phyloP scores from a whole-genome alignment of 2,888 invertebrate genomes.

The Drosophila acutilabella region DNA sequence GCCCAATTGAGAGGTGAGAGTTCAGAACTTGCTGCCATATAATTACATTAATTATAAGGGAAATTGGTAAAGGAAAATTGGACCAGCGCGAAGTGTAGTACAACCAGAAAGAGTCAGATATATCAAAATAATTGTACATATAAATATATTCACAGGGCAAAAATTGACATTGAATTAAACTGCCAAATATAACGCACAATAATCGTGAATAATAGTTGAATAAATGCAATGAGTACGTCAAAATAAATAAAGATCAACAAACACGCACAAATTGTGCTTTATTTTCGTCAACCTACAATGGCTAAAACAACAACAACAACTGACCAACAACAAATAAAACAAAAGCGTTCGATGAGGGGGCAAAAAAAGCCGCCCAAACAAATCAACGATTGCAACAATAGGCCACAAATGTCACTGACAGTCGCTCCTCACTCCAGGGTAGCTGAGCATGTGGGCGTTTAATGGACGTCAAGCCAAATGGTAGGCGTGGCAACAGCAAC shows the following conservation, averaged over 20 bases:
- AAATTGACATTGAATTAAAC: conserved; percentile 76
- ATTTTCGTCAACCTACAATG: conserved; percentile 26
- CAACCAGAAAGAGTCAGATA: not conserved
- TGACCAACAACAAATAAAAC: not conserved
- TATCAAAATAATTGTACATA: conserved; percentile 1
- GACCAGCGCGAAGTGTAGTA: not conserved
- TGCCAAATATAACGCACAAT: conserved; percentile 45
- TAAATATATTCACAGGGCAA: conserved; percentile 25
- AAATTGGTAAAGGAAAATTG: not conserved
- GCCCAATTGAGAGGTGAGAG: conserved; percentile 26
- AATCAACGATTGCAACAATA: conserved; percentile 40
- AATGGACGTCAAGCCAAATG: not conserved
- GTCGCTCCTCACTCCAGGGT: not conserved
- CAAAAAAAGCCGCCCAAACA: conserved; percentile 26
- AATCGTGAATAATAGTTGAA: conserved; percentile 44
- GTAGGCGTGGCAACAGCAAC: conserved; percentile 33
- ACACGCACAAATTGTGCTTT: conserved; percentile 45
- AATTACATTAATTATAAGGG: conserved; percentile 20
- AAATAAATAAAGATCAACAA: conserved; percentile 48
- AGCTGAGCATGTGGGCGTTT: not conserved
- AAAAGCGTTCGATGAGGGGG: conserved; percentile 19
- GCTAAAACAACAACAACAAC: conserved; percentile 9
- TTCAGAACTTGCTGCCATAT: conserved; percentile 12
- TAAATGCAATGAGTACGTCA: conserved; percentile 37
- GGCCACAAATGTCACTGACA: conserved; percentile 37